These are phyloP conservation scores for Pogona vitticeps DNA, from an alignment of 2,113 vertebrate species.

Conservation along the genomic window DNA sequence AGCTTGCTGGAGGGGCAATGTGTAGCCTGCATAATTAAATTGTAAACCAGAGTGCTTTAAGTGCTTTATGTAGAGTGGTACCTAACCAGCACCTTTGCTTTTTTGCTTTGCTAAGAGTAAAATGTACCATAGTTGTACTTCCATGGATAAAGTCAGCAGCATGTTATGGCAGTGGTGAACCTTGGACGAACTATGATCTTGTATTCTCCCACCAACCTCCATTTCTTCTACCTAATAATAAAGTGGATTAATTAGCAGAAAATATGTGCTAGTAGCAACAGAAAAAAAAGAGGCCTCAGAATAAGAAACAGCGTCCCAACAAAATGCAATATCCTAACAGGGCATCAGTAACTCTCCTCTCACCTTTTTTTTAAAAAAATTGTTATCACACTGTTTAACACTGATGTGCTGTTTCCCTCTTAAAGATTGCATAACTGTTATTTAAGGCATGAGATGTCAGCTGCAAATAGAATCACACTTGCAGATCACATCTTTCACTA, in stretches of 20 bases:
- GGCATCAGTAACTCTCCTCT: neutral
- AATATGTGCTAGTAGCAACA: neutral
- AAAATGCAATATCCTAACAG: rapidly evolving
- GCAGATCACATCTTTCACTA: neutral
- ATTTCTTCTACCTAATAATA: too few species aligned
- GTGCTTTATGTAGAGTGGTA: too few species aligned
- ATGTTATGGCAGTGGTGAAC: too few species aligned
- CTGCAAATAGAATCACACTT: neutral
- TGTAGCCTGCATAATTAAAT: too few species aligned
- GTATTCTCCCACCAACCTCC: too few species aligned
- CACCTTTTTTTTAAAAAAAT: neutral
- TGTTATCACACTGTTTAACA: neutral
- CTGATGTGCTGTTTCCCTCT: neutral
- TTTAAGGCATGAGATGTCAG: neutral
- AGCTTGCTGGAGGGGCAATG: too few species aligned
- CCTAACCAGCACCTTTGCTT: too few species aligned
- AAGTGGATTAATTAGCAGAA: neutral
- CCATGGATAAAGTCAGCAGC: too few species aligned
- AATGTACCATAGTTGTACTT: neutral
- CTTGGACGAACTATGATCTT: too few species aligned
- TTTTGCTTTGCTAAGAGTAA: too few species aligned
- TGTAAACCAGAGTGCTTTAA: too few species aligned
- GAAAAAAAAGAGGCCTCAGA: neutral
- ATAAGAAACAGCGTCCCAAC: neutral
- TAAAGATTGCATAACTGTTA: neutral